These are phyloP conservation scores for Phymatocera aterrima DNA, from an alignment of 2,888 invertebrate species.

Conservation along the genomic window DNA sequence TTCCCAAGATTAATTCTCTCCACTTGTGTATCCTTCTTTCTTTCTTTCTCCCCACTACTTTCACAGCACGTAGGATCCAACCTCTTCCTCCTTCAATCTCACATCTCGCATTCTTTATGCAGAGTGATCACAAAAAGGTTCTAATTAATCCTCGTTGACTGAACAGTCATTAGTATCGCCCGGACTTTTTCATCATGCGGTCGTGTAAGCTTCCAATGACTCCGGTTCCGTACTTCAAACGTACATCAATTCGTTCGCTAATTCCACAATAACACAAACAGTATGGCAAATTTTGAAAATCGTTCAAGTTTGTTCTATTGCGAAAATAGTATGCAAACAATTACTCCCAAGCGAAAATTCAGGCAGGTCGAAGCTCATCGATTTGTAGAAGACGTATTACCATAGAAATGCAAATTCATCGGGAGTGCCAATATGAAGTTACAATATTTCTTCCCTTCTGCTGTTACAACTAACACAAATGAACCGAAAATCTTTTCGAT, in stretches of 20 bases:
- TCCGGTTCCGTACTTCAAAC: not conserved
- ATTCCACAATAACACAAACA: too few relatives aligned
- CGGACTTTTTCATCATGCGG: not conserved
- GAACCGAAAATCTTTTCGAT: not conserved
- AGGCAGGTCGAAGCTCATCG: too few relatives aligned
- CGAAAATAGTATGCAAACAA: too few relatives aligned
- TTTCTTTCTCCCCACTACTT: not conserved
- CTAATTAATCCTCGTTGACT: conserved; percentile 15
- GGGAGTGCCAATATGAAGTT: too few relatives aligned
- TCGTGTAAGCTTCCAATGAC: not conserved
- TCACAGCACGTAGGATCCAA: not conserved
- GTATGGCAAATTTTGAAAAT: too few relatives aligned
- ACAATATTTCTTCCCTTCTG: too few relatives aligned
- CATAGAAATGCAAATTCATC: too few relatives aligned
- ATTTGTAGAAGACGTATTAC: too few relatives aligned
- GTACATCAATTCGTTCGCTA: not conserved
- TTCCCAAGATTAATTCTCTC: conserved; percentile 37
- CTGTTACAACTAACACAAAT: too few relatives aligned
- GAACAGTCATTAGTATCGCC: not conserved
- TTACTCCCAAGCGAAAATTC: too few relatives aligned
- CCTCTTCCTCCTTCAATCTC: not conserved
- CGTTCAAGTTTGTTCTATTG: too few relatives aligned
- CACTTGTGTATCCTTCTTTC: not conserved
- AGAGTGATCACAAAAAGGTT: too few relatives aligned
- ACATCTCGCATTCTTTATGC: not conserved